A percentile compares a stretch with the other conserved stretches of the same genome.
Conservation (phyloP, 2,797 vertebrate genomes). For the Eupleurogrammus muticus region DNA sequence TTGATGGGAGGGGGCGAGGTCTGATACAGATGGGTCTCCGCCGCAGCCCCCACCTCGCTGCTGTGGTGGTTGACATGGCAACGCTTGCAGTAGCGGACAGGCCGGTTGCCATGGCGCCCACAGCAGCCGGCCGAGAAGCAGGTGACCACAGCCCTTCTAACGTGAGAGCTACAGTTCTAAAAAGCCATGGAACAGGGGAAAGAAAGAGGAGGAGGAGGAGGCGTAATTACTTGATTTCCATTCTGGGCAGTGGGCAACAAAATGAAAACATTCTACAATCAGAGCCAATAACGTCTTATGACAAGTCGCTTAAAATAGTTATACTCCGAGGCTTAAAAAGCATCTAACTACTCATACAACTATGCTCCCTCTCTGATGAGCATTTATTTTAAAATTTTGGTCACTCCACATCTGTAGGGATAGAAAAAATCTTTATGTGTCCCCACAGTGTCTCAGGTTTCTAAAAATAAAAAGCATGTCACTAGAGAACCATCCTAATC, state of each 20-base stretch:
- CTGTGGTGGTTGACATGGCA: conserved; percentile 99
- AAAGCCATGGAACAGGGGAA: conserved; percentile 33
- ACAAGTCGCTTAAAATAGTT: conserved; percentile 56
- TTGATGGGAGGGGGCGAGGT: conserved; percentile 98
- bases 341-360: conserved; percentile 12
- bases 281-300: conserved; percentile 25
- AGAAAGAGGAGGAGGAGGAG: conserved; percentile 13
- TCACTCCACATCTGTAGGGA: conserved; percentile 45
- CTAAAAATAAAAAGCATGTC: conserved; percentile 83
- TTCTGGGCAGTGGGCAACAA: conserved; percentile 31
- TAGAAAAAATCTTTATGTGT: conserved; percentile 45
- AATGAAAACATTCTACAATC: conserved; percentile 33
- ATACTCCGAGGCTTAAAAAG: conserved; percentile 24
- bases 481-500: conserved; percentile 74
- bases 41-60: conserved; percentile 92
- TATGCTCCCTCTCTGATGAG: neutral
- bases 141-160: conserved; percentile 96
- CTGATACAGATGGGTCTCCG: conserved; percentile 98
- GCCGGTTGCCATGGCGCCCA: conserved; percentile 96
- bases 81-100: conserved; percentile 97
- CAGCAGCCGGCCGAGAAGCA: conserved; percentile 99
- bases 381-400: conserved; percentile 30
- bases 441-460: conserved; percentile 68
- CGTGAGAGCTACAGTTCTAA: conserved; percentile 99
- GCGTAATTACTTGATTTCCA: conserved; percentile 35